Evolutionary conservation across 2,113 vertebrate species (phyloP), one percentile per base, ranked within the genome.

Genomic region (Diglossa brunneiventris): DNA sequence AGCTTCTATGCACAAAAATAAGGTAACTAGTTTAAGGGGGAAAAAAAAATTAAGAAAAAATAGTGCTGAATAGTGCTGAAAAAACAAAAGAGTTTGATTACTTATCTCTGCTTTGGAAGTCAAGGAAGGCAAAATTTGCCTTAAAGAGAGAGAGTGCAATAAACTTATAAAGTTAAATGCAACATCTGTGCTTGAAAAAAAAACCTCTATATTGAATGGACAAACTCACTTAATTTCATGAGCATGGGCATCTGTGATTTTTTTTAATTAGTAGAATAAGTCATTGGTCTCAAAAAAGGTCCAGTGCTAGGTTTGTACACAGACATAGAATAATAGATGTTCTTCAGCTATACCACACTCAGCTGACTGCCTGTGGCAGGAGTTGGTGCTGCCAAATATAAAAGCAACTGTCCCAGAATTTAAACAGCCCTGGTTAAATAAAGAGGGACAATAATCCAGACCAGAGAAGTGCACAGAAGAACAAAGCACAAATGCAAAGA

Each of bases 381-480:
- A 73, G 11, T 1, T 49, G 37, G 31, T 49, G 11, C 63, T 80
- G 39, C 50, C 79, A 79, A 61, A 52, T 5, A 7, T 5, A 59
- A 90, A 3, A 21, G 14, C 8, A 15, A 11, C 17, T 52, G 18
- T 33, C 53, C 24, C 4, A 3, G n/a, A 76, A 68, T 83, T 78
- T 59, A 47, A 83, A 80, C 24, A 79, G 26, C 14, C 30, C 35
- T 26, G 13, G 7, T 64, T 37, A 19, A 67, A 61, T 31, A 73
- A n/a, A 61, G 6, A 35, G 2, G 2, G 15, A 6, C 11, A 33
- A 31, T 10, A 61, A 73, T 1, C 7, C 7, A 15, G 17, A 20
- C 4, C 27, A 55, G 15, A 41, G 11, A 56, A 15, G 2, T 53
- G 11, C 15, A 82, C 11, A 41, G 39, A 59, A 67, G 26, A 85